Percentiles rank a stretch among this genome's conserved stretches.
These are phyloP conservation scores for Gallirallus australis DNA, from an alignment of 2,797 vertebrate genomes.

Conservation along the genomic window DNA sequence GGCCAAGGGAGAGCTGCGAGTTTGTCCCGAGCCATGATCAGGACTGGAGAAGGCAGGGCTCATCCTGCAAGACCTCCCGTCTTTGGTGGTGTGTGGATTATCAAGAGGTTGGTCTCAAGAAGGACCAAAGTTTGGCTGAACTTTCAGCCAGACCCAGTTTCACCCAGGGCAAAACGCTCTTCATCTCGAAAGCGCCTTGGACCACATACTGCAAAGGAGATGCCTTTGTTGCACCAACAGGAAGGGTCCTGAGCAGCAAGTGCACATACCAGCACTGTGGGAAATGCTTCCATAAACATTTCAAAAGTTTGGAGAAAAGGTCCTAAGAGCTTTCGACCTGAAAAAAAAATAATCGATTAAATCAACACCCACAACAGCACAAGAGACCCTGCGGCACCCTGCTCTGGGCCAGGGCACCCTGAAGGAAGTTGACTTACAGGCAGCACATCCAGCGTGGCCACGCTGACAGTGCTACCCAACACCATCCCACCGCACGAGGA, in stretches of 20 bases:
- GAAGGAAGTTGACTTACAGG: not conserved
- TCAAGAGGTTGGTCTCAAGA: not conserved
- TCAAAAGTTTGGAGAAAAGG: not conserved
- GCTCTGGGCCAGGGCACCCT: not conserved
- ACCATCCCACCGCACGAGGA: not conserved
- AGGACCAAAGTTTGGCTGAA: not conserved
- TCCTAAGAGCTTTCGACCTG: not conserved
- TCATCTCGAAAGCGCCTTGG: not conserved
- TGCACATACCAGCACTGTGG: fast-evolving
- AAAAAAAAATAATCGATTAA: not conserved
- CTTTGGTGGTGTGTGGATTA: fast-evolving
- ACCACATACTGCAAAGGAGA: not conserved
- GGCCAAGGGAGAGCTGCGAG: not conserved
- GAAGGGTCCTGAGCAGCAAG: fast-evolving
- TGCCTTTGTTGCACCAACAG: not conserved
- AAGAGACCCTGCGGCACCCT: not conserved
- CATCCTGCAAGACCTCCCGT: not conserved
- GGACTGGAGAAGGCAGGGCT: not conserved
- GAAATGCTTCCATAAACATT: fast-evolving
- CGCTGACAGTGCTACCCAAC: not conserved
- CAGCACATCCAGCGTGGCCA: not conserved
- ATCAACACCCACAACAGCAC: not conserved
- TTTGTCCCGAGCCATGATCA: fast-evolving
- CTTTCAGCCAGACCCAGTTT: not conserved
- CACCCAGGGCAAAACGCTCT: not conserved